Evolutionary conservation across 1,140 invertebrate species (phyloP).

Genomic region (Hermatobates lingyangjiaoensis): DNA sequence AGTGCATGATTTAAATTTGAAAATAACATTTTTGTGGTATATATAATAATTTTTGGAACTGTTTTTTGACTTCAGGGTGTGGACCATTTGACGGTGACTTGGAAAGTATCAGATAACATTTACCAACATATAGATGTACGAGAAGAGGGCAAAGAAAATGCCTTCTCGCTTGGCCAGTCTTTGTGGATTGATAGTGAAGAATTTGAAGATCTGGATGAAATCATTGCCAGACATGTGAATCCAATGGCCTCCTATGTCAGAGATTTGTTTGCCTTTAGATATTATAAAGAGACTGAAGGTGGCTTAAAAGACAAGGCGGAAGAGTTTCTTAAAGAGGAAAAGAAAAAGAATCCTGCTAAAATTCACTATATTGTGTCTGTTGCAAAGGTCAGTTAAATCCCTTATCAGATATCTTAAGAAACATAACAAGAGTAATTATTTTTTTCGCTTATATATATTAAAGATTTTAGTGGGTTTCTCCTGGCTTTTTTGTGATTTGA

Average conservation of each 20-base stretch:
- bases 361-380: conserved; percentile 84
- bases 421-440: too few relatives aligned
- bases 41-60: too few relatives aligned
- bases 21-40: too few relatives aligned
- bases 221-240: conserved; percentile 85
- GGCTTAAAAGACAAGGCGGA: conserved; percentile 72
- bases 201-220: conserved; percentile 98
- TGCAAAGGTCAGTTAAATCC: conserved; percentile 44
- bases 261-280: conserved; percentile 81
- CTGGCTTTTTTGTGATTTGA: too few relatives aligned
- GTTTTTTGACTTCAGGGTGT: too few relatives aligned
- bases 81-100: conserved; percentile 92
- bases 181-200: conserved; percentile 76
- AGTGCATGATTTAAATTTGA: too few relatives aligned
- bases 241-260: conserved; percentile 86
- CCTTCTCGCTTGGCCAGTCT: conserved; percentile 78
- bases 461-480: too few relatives aligned
- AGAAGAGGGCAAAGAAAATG: conserved; percentile 93
- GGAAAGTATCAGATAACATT: conserved; percentile 90
- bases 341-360: conserved; percentile 62
- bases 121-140: conserved; percentile 90
- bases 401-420: too few relatives aligned
- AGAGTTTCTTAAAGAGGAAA: conserved; percentile 68
- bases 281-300: conserved; percentile 52
- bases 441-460: too few relatives aligned